Evolutionary conservation across 2,113 vertebrate species (phyloP).

Genomic region (Oenanthe melanoleuca): DNA sequence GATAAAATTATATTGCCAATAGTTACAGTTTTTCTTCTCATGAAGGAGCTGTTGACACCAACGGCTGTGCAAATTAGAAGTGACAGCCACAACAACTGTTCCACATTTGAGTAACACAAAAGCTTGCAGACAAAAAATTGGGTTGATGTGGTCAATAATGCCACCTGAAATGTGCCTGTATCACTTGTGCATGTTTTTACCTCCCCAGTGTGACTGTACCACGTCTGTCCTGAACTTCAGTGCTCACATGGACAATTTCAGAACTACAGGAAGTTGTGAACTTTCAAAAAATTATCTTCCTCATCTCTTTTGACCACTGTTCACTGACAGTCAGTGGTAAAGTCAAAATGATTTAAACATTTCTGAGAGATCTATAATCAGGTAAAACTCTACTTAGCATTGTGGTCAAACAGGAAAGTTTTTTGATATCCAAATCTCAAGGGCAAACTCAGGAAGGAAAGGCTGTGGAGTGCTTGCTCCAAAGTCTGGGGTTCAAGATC

Average conservation of each 20-base stretch:
- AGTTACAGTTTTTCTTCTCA: neutral
- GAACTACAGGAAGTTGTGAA: neutral
- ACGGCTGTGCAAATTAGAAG: slow-evolving; percentile 21
- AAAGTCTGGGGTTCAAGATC: neutral
- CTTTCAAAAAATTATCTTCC: neutral
- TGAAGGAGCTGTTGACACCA: slow-evolving; percentile 21
- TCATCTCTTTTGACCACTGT: neutral
- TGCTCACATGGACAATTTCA: neutral
- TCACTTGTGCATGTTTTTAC: neutral
- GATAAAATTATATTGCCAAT: slow-evolving; percentile 30
- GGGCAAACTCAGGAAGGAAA: neutral
- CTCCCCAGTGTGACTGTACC: neutral
- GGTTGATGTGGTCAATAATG: neutral
- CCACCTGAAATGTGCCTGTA: neutral
- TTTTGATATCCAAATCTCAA: neutral
- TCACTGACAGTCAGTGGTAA: neutral
- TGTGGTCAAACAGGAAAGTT: neutral
- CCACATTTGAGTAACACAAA: neutral
- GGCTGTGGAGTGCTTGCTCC: neutral
- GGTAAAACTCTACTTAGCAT: neutral
- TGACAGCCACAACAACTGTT: slow-evolving; percentile 47
- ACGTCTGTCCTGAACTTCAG: neutral
- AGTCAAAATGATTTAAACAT: neutral
- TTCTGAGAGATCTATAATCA: neutral
- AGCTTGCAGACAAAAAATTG: neutral